A percentile compares a stretch with the other conserved stretches of the same genome.
phyloP scores from a whole-genome alignment of 2,113 vertebrate species.

The Engraulis encrasicolus region DNA sequence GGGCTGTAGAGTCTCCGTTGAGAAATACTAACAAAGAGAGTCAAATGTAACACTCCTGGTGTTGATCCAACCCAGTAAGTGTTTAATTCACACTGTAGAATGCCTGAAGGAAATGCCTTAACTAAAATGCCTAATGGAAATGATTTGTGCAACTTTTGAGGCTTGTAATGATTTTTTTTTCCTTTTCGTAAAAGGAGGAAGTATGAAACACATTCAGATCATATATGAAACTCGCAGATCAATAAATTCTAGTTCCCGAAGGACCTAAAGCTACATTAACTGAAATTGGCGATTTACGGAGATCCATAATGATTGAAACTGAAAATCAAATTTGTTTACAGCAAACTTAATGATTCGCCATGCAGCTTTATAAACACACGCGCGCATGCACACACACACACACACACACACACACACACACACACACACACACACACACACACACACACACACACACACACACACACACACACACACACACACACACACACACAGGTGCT shows the following conservation, averaged over 20 bases:
- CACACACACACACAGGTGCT: not conserved
- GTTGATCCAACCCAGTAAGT: too few relatives aligned
- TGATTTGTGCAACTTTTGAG: conserved; percentile 27
- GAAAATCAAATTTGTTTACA: not conserved
- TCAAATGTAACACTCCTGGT: too few relatives aligned
- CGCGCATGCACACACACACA: too few relatives aligned
- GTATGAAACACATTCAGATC: not conserved
- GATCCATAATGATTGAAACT: not conserved
- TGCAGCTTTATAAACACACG: not conserved
- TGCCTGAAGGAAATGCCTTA: not conserved
- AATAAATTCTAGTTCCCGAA: not conserved
- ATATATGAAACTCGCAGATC: not conserved
- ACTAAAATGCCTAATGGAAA: conserved; percentile 17
- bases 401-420: too few relatives aligned
- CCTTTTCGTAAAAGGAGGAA: not conserved
- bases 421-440: too few relatives aligned
- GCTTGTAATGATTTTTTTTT: conserved; percentile 21
- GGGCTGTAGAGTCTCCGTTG: not conserved
- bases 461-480: too few relatives aligned
- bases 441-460: too few relatives aligned
- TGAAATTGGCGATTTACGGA: not conserved
- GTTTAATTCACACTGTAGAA: too few relatives aligned
- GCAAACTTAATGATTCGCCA: not conserved
- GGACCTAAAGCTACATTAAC: not conserved
- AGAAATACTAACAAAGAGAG: too few relatives aligned